Evolutionary conservation across 2,888 invertebrate species (phyloP), one percentile per base, ranked within the genome.

Genomic region (Flexamia atlantica): DNA sequence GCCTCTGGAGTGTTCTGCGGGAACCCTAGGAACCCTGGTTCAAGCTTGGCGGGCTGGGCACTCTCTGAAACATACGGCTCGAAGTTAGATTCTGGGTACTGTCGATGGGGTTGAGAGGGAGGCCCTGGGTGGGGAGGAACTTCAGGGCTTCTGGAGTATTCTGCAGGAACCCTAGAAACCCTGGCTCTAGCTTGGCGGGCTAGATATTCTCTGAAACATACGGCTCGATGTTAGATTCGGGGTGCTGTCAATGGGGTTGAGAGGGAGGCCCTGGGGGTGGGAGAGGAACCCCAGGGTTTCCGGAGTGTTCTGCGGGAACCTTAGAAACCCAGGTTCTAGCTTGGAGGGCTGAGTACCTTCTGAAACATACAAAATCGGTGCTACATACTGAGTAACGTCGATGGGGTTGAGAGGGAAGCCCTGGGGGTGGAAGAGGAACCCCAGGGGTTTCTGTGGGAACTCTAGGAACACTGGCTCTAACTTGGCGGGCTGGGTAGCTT

Each of bases 221-320:
- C n/a, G n/a, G n/a, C n/a, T n/a, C n/a, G n/a, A n/a, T n/a, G n/a
- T n/a, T n/a, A n/a, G n/a, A n/a, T n/a, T n/a, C n/a, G n/a, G n/a
- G n/a, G n/a, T n/a, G n/a, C 93, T 91, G 90, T 93, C 93, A 85
- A 93, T 93, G 12, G 93, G 93, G 89, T 93, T 93, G 10, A 86
- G 17, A 2, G 85, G 64, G 46, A 84, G 76, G 20, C 68, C 70
- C 1, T 46, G 17, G n/a, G 50, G 25, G 1, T 28, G 79, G 79
- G 30, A 36, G 14, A 79, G 79, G 79, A 53, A 79, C 82, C 23
- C 79, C 79, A 46, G 40, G 28, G 82, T 25, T 42, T 60, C 81
- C 9, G 70, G 82, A 4, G 57, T n/a, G 81, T 28, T 82, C 46
- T 25, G 42, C 20, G 72, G 74, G 30, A 83, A 83, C 17, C 74